Conservation (phyloP, 2,888 invertebrate species). For the Glyphotaelius pellucidus region DNA sequence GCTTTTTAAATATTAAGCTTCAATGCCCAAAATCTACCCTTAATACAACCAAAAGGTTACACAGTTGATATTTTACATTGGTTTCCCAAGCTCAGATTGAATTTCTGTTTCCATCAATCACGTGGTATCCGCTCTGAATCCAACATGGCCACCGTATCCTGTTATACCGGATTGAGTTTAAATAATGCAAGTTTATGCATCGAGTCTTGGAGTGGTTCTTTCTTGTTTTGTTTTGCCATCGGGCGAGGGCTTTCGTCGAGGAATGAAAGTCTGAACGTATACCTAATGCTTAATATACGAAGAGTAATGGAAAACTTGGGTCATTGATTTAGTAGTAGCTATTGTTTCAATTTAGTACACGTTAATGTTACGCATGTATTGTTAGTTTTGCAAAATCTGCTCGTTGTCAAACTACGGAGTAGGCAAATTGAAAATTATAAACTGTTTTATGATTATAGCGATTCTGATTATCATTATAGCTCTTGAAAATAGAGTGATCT, state of each 20-base stretch:
- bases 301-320: background rate
- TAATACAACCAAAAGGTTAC: background rate
- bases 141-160: slow-evolving; percentile 28
- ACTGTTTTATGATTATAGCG: too few species aligned
- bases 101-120: slow-evolving; percentile 36
- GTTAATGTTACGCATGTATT: too few species aligned
- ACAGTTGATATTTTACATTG: background rate
- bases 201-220: background rate
- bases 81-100: slow-evolving; percentile 20
- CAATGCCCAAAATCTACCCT: background rate
- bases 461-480: too few species aligned
- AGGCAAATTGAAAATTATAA: background rate
- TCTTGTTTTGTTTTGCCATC: background rate
- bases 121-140: slow-evolving; percentile 17
- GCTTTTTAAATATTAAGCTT: too few species aligned
- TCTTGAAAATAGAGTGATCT: too few species aligned
- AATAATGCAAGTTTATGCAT: slow-evolving; percentile 13
- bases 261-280: background rate
- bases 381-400: background rate
- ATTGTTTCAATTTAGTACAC: too few species aligned
- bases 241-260: background rate
- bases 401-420: background rate
- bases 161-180: background rate
- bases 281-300: background rate
- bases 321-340: background rate